These are phyloP conservation scores for Cetoscarus ocellatus DNA, from an alignment of 2,797 vertebrate species.

Conservation along the genomic window DNA sequence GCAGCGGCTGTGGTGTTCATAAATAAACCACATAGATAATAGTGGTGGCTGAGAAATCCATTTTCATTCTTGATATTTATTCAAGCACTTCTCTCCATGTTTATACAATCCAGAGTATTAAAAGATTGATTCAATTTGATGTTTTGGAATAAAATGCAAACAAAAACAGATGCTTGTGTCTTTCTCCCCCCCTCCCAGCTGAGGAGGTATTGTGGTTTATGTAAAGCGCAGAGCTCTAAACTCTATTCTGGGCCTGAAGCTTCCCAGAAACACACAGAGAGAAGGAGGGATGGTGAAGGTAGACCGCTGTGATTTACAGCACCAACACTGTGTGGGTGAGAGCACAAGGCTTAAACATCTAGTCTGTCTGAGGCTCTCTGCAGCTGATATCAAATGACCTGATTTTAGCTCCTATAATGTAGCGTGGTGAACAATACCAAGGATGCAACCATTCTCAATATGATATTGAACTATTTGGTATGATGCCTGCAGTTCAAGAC, in stretches of 20 bases:
- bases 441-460: too few species aligned
- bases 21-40: slow-evolving; percentile 87
- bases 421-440: slow-evolving; percentile 6
- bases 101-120: slow-evolving; percentile 94
- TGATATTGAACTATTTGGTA: too few species aligned
- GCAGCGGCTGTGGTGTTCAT: slow-evolving; percentile 77
- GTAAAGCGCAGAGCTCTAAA: slow-evolving; percentile 77
- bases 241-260: slow-evolving; percentile 79
- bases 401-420: slow-evolving; percentile 58
- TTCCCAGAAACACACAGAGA: slow-evolving; percentile 70
- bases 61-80: slow-evolving; percentile 92
- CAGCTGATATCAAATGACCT: slow-evolving; percentile 63
- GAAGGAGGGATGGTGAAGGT: slow-evolving; percentile 62
- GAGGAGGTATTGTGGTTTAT: slow-evolving; percentile 81
- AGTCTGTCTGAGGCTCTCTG: slow-evolving; percentile 58
- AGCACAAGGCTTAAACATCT: slow-evolving; percentile 70
- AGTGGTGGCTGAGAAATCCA: slow-evolving; percentile 90
- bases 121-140: slow-evolving; percentile 96
- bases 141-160: slow-evolving; percentile 94
- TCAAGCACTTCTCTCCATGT: slow-evolving; percentile 86
- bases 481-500: too few species aligned
- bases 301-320: slow-evolving; percentile 64
- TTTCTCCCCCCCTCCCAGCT: slow-evolving; percentile 72
- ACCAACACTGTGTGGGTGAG: slow-evolving; percentile 74
- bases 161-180: slow-evolving; percentile 90